Conservation (phyloP, 2,113 vertebrate species). For the Bucco capensis region DNA sequence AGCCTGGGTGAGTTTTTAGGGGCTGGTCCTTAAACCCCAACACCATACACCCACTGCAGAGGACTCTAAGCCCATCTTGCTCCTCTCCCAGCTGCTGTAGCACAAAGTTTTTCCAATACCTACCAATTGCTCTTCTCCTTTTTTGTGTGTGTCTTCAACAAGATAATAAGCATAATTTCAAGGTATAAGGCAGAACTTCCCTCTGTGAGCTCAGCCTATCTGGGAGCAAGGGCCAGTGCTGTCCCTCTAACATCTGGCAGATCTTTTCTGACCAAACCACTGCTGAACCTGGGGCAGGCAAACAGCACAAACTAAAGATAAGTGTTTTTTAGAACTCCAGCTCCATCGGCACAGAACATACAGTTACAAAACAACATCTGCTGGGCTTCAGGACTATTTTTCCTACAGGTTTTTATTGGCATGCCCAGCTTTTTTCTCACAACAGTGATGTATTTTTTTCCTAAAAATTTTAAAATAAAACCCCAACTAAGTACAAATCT, state of each 20-base stretch:
- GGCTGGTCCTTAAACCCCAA: background rate
- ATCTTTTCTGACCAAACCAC: background rate
- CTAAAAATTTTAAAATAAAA: conserved; percentile 47
- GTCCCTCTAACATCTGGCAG: background rate
- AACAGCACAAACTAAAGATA: background rate
- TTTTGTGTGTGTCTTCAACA: background rate
- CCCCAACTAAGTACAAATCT: conserved; percentile 33
- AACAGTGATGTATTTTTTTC: conserved; percentile 32
- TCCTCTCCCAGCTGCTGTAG: background rate
- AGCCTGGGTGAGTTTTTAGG: background rate
- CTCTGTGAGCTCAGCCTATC: background rate
- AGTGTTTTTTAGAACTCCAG: background rate
- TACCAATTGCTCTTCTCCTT: background rate
- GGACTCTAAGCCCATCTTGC: background rate
- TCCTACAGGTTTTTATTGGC: conserved; percentile 22
- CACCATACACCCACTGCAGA: background rate
- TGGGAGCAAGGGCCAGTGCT: background rate
- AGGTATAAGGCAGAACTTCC: background rate
- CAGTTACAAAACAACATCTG: conserved; percentile 51
- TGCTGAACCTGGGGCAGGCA: background rate
- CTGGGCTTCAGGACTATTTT: conserved; percentile 14
- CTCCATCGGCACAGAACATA: conserved; percentile 6
- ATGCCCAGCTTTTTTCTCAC: background rate
- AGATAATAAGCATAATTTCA: background rate
- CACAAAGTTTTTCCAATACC: background rate